Percentiles rank a stretch among this genome's conserved stretches.
phyloP scores from a whole-genome alignment of 1,140 invertebrate species.

The Hycleus cichorii region DNA sequence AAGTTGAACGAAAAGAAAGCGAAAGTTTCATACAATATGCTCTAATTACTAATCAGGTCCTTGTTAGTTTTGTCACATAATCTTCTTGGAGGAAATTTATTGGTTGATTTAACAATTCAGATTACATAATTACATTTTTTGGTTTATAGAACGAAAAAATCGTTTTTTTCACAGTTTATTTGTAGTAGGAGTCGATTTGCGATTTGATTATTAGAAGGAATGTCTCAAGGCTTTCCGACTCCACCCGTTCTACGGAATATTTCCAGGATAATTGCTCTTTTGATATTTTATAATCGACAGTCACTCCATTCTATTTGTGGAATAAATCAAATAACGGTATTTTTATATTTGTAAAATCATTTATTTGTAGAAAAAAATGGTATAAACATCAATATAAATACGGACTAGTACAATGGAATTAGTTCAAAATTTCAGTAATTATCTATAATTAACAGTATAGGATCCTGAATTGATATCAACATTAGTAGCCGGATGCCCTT shows the following conservation, averaged over 20 bases:
- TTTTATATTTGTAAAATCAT: no score
- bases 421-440: constrained; percentile 4
- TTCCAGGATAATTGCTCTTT: constrained; percentile 3
- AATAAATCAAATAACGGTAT: no score
- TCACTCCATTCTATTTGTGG: no score
- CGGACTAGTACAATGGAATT: constrained; percentile 3
- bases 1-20: constrained; percentile 1
- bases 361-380: background rate
- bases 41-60: constrained; percentile 3
- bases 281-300: no score
- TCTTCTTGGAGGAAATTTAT: no score
- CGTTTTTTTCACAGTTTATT: no score
- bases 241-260: constrained; percentile 7
- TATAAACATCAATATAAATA: background rate
- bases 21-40: constrained; percentile 6
- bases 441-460: constrained; percentile 58
- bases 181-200: no score
- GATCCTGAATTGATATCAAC: constrained; percentile 59
- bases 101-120: no score
- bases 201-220: background rate
- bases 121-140: no score
- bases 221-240: constrained; percentile 22
- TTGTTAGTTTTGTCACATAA: background rate
- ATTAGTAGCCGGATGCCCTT: constrained; percentile 55
- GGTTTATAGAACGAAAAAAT: no score